Evolutionary conservation across 2,888 invertebrate genomes (phyloP).

Genomic region (Imbricaverruca yamaguchii): DNA sequence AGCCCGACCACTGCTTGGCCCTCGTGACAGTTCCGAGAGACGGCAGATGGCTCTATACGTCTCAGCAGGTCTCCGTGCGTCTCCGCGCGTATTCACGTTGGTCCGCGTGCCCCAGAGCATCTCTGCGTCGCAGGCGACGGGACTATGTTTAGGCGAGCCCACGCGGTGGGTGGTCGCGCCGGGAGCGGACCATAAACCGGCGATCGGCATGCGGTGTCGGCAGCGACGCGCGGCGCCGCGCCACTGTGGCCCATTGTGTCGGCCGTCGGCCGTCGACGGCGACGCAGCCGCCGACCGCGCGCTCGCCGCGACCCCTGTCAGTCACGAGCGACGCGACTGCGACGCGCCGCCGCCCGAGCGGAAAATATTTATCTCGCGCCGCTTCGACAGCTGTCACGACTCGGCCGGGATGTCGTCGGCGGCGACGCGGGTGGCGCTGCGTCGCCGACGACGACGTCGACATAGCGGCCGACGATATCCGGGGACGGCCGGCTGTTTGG

Average conservation of each 20-base stretch:
- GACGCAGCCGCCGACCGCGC: not conserved
- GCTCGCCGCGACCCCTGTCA: not conserved
- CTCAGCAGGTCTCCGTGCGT: too few relatives aligned
- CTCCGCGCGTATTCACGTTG: too few relatives aligned
- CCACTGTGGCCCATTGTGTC: not conserved
- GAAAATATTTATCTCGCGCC: not conserved
- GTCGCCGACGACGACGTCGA: not conserved
- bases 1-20: not conserved
- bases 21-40: not conserved
- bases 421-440: not conserved
- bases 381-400: not conserved
- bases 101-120: not conserved
- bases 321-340: not conserved
- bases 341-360: not conserved
- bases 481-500: too few relatives aligned
- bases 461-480: too few relatives aligned
- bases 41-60: not conserved
- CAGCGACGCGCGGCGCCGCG: not conserved
- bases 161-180: conserved; percentile 14
- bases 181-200: not conserved
- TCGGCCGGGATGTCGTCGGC: not conserved
- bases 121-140: not conserved
- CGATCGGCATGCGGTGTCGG: not conserved
- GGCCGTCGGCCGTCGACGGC: not conserved
- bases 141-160: conserved; percentile 9